Conservation (phyloP, 2,797 vertebrate genomes). For the Rhadinocentrus ornatus region DNA sequence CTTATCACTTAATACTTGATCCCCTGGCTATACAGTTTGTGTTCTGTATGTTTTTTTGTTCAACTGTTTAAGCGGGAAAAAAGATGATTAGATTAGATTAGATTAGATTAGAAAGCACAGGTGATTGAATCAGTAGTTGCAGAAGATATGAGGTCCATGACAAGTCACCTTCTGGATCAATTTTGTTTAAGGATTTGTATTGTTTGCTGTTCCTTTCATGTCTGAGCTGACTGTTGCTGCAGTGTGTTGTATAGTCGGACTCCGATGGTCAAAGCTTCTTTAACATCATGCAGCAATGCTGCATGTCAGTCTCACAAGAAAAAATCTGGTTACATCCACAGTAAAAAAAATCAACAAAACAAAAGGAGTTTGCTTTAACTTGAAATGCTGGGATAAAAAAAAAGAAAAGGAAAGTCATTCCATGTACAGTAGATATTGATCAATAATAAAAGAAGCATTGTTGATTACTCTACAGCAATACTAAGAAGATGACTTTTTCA, state of each 20-base stretch:
- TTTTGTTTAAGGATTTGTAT: neutral
- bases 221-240: neutral
- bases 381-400: neutral
- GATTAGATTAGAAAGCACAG: no score
- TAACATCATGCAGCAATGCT: neutral
- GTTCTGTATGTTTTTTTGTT: no score
- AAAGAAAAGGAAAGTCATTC: neutral
- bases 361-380: neutral
- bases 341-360: neutral
- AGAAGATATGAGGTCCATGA: neutral
- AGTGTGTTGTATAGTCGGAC: neutral
- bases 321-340: neutral
- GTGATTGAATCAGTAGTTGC: neutral
- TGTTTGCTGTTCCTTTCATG: neutral
- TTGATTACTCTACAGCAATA: constrained; percentile 12
- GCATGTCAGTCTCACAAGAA: neutral
- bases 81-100: no score
- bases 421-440: neutral
- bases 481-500: neutral
- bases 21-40: no score
- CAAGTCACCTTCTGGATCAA: neutral
- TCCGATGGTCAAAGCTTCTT: neutral
- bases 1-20: no score
- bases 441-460: neutral
- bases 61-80: no score